A percentile compares a stretch with the other conserved stretches of the same genome.
phyloP scores from a whole-genome alignment of 2,113 vertebrate species.

The Neodon shergylaensis region DNA sequence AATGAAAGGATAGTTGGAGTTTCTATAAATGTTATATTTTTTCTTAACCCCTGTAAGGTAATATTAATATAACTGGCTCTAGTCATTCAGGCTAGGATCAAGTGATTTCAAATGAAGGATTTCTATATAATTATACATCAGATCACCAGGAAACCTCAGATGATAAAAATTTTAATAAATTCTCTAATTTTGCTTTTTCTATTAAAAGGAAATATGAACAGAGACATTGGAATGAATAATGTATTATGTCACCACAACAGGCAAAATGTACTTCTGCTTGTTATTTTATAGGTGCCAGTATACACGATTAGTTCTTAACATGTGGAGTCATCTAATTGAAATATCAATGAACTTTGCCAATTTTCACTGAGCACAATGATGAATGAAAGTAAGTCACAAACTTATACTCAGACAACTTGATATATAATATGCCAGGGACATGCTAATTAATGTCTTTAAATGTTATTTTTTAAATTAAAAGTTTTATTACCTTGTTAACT shows the following conservation, averaged over 20 bases:
- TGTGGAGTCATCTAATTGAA: constrained; percentile 62
- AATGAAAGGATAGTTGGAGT: constrained; percentile 20
- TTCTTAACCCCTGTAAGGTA: not conserved
- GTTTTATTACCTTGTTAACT: constrained; percentile 72
- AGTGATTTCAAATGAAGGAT: constrained; percentile 1
- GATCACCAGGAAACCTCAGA: not conserved
- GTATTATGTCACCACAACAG: not conserved
- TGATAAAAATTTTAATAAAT: constrained; percentile 17
- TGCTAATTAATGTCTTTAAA: constrained; percentile 66
- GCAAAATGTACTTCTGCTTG: constrained; percentile 17
- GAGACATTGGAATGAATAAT: not conserved
- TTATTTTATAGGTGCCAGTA: constrained; percentile 9
- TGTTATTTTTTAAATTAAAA: constrained; percentile 67
- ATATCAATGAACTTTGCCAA: constrained; percentile 55
- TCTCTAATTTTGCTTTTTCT: constrained; percentile 22
- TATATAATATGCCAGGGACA: constrained; percentile 62
- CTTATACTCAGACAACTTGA: not conserved
- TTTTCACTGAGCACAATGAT: constrained; percentile 68
- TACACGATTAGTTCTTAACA: constrained; percentile 62
- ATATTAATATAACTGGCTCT: not conserved
- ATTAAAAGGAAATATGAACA: not conserved
- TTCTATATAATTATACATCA: constrained; percentile 15
- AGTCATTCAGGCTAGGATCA: not conserved
- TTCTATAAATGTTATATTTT: not conserved
- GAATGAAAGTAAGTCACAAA: constrained; percentile 62